Evolutionary conservation across 1,140 invertebrate species (phyloP), one percentile per base, ranked within the genome.

Genomic region (Lineus longissimus): DNA sequence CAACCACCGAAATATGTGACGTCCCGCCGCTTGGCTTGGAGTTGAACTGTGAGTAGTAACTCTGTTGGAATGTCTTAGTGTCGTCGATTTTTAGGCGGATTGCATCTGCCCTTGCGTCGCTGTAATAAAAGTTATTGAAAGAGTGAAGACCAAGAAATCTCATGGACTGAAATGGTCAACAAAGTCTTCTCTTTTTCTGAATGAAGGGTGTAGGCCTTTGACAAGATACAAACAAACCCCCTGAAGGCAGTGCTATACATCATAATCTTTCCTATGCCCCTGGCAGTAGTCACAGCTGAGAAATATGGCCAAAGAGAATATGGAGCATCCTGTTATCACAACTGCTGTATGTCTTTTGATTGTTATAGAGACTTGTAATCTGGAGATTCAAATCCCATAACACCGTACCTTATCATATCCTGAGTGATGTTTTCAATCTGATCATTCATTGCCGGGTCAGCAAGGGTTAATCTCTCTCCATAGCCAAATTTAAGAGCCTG

Each of bases 401-500:
- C 4, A 7, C 23, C 61, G 47, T 65, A 74, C 73, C 66, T 66
- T n/a, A 70, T 40, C 47, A 75, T 66, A 1, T 47, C 29, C 4
- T 29, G n/a, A 7, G 68, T 72, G 9, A 47, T 55, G 47, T 74
- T 69, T 19, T 67, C 23, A 13, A 73, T 69, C 13, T 17, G 30
- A 6, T 31, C 40, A 47, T 66, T 68, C 33, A 70, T 94, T 62
- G 86, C 82, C 19, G 86, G 84, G 82, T 98, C 96, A 0, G 91
- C 94, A 15, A 98, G 75, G 70, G 88, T 84, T 2, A 88, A 88
- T 63, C 94, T 85, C 54, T 87, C 85, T 0, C 92, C 93, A 76
- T 89, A 98, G 0, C 90, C 91, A 80, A 91, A 93, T 78, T 98
- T 98, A 66, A 93, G 90, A 0, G 93, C 87, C 82, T 98, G 94